phyloP scores from a whole-genome alignment of 2,888 invertebrate genomes.

The Stenodera caucasica region DNA sequence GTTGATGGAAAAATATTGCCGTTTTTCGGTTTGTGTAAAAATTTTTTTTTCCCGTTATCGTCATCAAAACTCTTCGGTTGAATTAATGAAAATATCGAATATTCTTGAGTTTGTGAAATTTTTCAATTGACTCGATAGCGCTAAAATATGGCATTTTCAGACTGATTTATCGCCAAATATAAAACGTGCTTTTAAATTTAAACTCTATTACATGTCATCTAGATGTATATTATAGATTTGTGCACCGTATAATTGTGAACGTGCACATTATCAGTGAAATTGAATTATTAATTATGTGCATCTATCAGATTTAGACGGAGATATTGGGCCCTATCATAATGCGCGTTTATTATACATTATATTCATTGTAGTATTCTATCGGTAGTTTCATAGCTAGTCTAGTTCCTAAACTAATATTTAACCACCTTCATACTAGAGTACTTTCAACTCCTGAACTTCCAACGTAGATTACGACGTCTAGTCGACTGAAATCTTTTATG shows the following conservation, averaged over 20 bases:
- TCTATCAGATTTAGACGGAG: slow-evolving; percentile 1
- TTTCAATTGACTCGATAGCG: too few species aligned
- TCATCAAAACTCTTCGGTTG: too few species aligned
- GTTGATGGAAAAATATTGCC: not conserved
- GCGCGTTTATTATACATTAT: not conserved
- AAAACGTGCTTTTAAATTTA: not conserved
- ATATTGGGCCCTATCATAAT: not conserved
- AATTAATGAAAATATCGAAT: not conserved
- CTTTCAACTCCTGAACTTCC: slow-evolving; percentile 2
- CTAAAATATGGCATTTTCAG: not conserved
- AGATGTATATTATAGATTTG: not conserved
- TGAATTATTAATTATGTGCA: not conserved
- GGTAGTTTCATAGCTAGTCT: slow-evolving; percentile 1
- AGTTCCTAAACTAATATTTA: slow-evolving; percentile 1
- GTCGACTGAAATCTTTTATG: slow-evolving; percentile 9
- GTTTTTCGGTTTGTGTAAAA: not conserved
- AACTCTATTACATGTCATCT: not conserved
- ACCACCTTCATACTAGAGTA: not conserved
- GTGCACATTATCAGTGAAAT: slow-evolving; percentile 4
- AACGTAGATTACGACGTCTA: slow-evolving; percentile 13
- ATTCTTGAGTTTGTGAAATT: too few species aligned
- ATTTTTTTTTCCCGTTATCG: too few species aligned
- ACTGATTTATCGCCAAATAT: not conserved
- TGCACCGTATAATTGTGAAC: not conserved
- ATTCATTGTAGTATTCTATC: not conserved